A percentile compares a stretch with the other conserved stretches of the same genome.
phyloP scores from a whole-genome alignment of 2,113 vertebrate genomes.

The Phoxinus phoxinus region DNA sequence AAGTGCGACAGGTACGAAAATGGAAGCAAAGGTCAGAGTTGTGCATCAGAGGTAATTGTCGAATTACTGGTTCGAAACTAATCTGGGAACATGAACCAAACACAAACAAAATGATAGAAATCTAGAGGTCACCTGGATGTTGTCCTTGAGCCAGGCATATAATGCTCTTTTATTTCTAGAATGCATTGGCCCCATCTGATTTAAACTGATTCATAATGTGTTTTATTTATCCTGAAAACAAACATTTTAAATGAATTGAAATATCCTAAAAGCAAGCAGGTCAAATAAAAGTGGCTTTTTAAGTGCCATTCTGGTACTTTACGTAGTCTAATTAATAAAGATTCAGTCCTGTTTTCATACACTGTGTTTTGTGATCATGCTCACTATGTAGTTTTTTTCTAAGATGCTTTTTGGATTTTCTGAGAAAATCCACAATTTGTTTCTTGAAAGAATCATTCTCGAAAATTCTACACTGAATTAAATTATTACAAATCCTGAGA shows the following conservation, averaged over 20 bases:
- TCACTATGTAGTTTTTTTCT: neutral
- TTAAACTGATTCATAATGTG: conserved; percentile 28
- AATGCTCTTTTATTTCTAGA: neutral
- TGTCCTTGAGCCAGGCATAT: conserved; percentile 12
- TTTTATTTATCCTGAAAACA: conserved; percentile 25
- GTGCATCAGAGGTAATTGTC: neutral
- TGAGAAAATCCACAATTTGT: neutral
- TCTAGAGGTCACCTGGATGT: neutral
- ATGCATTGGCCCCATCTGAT: conserved; percentile 7
- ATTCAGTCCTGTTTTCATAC: neutral
- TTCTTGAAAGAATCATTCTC: neutral
- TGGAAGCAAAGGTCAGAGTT: neutral
- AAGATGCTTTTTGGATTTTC: neutral
- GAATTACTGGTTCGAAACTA: neutral
- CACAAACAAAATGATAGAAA: conserved; percentile 9
- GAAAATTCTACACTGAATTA: neutral
- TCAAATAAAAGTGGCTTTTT: conserved; percentile 4
- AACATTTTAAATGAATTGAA: neutral
- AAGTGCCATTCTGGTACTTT: neutral
- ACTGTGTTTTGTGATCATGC: neutral
- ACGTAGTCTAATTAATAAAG: neutral
- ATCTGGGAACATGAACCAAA: conserved; percentile 8
- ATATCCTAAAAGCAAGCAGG: neutral
- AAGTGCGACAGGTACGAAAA: neutral
- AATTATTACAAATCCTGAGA: too few relatives aligned